Evolutionary conservation across 1,140 invertebrate genomes (phyloP).

Genomic region (Triops longicaudatus): DNA sequence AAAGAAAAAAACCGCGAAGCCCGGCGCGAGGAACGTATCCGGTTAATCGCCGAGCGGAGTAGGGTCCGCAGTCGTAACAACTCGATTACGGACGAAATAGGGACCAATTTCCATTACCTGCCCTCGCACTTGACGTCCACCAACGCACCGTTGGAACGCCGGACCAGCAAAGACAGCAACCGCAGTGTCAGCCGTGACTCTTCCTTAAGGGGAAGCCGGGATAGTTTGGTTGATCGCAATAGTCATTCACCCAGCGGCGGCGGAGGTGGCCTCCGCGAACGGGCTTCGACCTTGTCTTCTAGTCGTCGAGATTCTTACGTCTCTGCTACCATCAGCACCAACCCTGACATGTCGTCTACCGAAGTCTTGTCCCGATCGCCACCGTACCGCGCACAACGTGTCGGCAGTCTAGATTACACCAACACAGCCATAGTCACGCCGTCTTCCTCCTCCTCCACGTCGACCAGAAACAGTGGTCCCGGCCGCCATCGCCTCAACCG

Average conservation of each 20-base stretch:
- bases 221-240: constrained; percentile 20
- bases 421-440: background rate
- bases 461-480: background rate
- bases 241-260: background rate
- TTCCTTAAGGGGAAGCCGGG: constrained; percentile 22
- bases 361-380: constrained; percentile 6
- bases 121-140: background rate
- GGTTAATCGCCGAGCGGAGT: constrained; percentile 31
- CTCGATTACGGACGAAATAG: constrained; percentile 25
- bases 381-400: background rate
- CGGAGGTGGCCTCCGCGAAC: background rate
- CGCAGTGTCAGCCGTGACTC: constrained; percentile 25
- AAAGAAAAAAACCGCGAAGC: constrained; percentile 28
- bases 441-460: constrained; percentile 7
- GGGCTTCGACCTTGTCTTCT: constrained; percentile 1
- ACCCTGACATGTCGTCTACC: background rate
- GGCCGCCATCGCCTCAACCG: constrained; percentile 26
- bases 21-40: constrained; percentile 31
- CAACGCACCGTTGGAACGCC: background rate
- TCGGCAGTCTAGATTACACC: constrained; percentile 16
- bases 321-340: constrained; percentile 19
- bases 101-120: background rate
- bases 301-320: constrained; percentile 2
- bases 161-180: constrained; percentile 25
- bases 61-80: constrained; percentile 21